Base-by-base conservation (phyloP, 2,888 invertebrate species). In the Bruchidius siliquastri region DNA sequence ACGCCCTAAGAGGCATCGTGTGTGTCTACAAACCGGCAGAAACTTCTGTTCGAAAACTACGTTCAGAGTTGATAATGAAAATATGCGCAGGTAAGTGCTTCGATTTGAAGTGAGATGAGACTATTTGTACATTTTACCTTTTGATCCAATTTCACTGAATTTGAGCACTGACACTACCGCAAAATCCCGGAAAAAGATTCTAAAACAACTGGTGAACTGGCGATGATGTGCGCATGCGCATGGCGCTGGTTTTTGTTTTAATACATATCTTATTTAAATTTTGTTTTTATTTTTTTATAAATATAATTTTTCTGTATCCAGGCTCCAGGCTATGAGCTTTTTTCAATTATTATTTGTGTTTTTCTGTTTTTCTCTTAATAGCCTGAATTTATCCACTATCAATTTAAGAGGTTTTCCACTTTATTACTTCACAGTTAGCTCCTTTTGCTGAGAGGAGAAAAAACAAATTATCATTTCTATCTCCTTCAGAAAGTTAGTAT, bases 1-100 rank as follows among this genome's bases (percentile, higher is more conserved):
- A 89, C 79, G 84, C 88, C 30, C 84, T 96, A 72, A 93, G 92
- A 85, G 96, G 96, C 26, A 82, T 96, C 8, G 87, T 95, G 75
- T 93, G 94, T 85, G 87, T 96, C 20, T 95, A 93, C 80, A 96
- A 96, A 85, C 94, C 95, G 20, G 84, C 91, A 0, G 90, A 90
- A 72, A 87, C 91, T 66, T 86, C 89, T 68, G 85, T 90, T 0
- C 82, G 82, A 21, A 88, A 88, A 81, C 87, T 93, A 0, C 88
- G 90, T 80, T 86, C 88, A 71, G 90, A 89, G 1, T 85, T 95
- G 69, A 85, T 90, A 76, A 84, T 87, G 67, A 92, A 93, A 83
- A 83, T 95, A 74, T 92, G 91, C 82, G 87, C 88, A 89, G 94
- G 95, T 94, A 88, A 88, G 84, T 74, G 13, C 10, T 4, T 1